phyloP scores from a whole-genome alignment of 2,797 vertebrate genomes.

The Heteromormyrus szaboi region DNA sequence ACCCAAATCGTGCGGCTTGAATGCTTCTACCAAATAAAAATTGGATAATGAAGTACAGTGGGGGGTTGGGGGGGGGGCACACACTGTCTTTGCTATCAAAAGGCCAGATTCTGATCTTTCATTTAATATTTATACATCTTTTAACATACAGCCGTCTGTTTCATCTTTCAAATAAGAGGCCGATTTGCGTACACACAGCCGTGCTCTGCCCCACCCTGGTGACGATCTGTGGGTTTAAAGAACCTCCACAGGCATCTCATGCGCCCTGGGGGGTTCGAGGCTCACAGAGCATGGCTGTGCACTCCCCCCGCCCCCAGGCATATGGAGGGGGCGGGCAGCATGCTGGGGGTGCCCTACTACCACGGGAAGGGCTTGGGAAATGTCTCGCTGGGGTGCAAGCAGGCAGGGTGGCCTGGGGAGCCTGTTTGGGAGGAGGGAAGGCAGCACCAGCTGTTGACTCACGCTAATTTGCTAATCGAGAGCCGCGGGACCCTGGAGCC shows the following conservation, averaged over 20 bases:
- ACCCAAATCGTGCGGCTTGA: neutral
- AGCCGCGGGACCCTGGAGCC: conserved; percentile 64
- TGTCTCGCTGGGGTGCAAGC: conserved; percentile 59
- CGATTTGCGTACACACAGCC: neutral
- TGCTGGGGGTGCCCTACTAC: conserved; percentile 51
- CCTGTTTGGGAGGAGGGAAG: conserved; percentile 32
- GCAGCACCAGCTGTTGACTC: conserved; percentile 68
- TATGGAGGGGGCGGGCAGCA: conserved; percentile 46
- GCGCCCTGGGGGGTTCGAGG: neutral
- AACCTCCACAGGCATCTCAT: neutral
- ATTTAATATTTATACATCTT: neutral
- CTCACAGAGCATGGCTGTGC: neutral
- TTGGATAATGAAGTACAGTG: neutral
- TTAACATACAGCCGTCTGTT: neutral
- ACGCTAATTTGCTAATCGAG: conserved; percentile 67
- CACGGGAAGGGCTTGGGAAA: conserved; percentile 61
- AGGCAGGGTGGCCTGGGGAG: conserved; percentile 44
- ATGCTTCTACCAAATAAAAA: neutral
- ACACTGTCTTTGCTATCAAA: neutral
- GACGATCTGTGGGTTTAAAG: neutral
- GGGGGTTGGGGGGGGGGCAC: neutral
- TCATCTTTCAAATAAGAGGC: neutral
- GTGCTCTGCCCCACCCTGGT: neutral
- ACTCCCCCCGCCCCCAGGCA: conserved; percentile 24
- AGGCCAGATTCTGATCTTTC: neutral